Evolutionary conservation across 2,888 invertebrate genomes (phyloP).

Genomic region (Vanessa cardui): DNA sequence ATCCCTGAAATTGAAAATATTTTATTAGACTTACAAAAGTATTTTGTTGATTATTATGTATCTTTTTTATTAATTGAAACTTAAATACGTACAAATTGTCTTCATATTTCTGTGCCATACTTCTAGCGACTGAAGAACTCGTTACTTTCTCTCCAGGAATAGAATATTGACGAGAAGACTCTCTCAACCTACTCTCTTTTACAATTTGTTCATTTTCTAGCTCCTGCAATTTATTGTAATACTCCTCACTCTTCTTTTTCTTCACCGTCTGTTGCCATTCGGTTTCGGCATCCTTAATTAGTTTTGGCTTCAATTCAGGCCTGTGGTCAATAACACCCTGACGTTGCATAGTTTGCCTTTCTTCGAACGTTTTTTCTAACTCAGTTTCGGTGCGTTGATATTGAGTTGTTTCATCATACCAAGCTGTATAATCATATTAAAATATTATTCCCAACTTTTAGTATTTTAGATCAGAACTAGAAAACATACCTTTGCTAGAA

Average conservation of each 20-base stretch:
- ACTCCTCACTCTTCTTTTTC: constrained; percentile 91
- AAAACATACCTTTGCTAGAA: constrained; percentile 72
- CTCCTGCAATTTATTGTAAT: constrained; percentile 91
- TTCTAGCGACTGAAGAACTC: constrained; percentile 89
- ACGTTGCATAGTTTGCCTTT: constrained; percentile 88
- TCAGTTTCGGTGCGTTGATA: constrained; percentile 94
- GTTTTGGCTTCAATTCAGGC: constrained; percentile 85
- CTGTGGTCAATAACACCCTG: constrained; percentile 85
- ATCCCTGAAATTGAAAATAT: constrained; percentile 74
- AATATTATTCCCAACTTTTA: constrained; percentile 14
- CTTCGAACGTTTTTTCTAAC: constrained; percentile 93
- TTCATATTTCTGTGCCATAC: constrained; percentile 94
- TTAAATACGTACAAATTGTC: constrained; percentile 88
- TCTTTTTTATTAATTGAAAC: too few species aligned
- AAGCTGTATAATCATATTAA: constrained; percentile 81
- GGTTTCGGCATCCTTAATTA: constrained; percentile 87
- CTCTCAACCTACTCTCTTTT: constrained; percentile 90
- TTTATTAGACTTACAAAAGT: too few species aligned
- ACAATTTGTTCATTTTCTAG: constrained; percentile 92
- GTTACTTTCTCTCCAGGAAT: constrained; percentile 93
- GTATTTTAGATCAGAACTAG: constrained; percentile 33
- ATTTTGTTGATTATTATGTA: too few species aligned
- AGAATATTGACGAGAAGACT: constrained; percentile 90
- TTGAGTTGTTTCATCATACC: constrained; percentile 95
- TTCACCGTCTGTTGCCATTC: constrained; percentile 94